phyloP scores from a whole-genome alignment of 2,888 invertebrate genomes.

The Shargacucullia verbasci region DNA sequence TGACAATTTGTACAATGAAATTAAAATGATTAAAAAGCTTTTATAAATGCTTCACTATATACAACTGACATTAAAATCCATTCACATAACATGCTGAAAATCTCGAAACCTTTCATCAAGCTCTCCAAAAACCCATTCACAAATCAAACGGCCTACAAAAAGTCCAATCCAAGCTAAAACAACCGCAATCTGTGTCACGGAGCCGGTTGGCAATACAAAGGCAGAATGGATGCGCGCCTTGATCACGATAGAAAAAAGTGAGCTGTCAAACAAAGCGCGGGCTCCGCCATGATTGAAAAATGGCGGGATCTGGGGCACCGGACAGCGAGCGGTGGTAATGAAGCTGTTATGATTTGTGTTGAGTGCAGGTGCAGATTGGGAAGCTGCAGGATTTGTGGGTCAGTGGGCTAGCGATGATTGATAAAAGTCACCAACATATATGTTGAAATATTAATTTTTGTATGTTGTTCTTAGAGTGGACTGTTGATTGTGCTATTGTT shows the following conservation, averaged over 20 bases:
- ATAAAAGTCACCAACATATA: not conserved
- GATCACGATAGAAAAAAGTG: conserved; percentile 48
- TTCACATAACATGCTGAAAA: not conserved
- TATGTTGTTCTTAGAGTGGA: too few relatives aligned
- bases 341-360: conserved; percentile 25
- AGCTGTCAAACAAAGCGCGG: conserved; percentile 56
- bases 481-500: too few relatives aligned
- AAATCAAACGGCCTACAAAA: conserved; percentile 36
- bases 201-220: conserved; percentile 40
- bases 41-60: too few relatives aligned
- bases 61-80: not conserved
- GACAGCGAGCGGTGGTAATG: conserved; percentile 14
- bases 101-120: not conserved
- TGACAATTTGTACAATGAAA: too few relatives aligned
- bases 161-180: conserved; percentile 39
- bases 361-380: conserved; percentile 22
- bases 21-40: too few relatives aligned
- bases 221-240: conserved; percentile 52
- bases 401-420: not conserved
- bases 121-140: not conserved
- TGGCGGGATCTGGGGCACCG: conserved; percentile 52
- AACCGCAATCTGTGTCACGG: conserved; percentile 48
- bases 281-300: conserved; percentile 56
- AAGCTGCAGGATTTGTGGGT: conserved; percentile 17
- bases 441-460: too few relatives aligned